Evolutionary conservation across 1,140 invertebrate genomes (phyloP).

Genomic region (Rhyacophila brunnea): DNA sequence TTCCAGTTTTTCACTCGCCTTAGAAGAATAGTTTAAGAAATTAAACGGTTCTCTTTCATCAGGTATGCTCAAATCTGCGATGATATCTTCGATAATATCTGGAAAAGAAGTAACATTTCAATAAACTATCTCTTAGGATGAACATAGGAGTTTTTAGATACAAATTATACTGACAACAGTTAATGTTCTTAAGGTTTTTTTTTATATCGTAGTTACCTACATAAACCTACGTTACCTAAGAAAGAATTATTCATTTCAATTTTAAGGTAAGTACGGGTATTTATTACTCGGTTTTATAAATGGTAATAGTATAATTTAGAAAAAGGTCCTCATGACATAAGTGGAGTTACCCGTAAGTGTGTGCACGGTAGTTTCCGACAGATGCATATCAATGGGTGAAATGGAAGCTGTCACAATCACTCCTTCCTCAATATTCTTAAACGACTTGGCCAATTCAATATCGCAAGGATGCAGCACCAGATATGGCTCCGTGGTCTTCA

Average conservation of each 20-base stretch:
- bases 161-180: too few species aligned
- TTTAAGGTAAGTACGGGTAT: background rate
- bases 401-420: constrained; percentile 60
- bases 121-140: too few species aligned
- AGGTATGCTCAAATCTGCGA: constrained; percentile 54
- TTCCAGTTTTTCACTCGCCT: constrained; percentile 42
- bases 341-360: constrained; percentile 59
- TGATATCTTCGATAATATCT: constrained; percentile 59
- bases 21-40: constrained; percentile 43
- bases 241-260: background rate
- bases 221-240: too few species aligned
- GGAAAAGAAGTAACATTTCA: too few species aligned
- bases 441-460: constrained; percentile 65
- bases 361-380: constrained; percentile 73
- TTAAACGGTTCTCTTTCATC: constrained; percentile 51
- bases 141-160: too few species aligned
- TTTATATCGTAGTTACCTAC: too few species aligned
- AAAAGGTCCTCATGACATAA: background rate
- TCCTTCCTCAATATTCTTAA: constrained; percentile 62
- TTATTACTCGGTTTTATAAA: too few species aligned
- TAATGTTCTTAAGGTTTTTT: too few species aligned
- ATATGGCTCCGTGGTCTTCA: constrained; percentile 55
- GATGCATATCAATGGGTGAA: constrained; percentile 68
- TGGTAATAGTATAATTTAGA: too few species aligned
- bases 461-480: constrained; percentile 69